Conservation (phyloP, 2,113 vertebrate species). For the Probosciger aterrimus region DNA sequence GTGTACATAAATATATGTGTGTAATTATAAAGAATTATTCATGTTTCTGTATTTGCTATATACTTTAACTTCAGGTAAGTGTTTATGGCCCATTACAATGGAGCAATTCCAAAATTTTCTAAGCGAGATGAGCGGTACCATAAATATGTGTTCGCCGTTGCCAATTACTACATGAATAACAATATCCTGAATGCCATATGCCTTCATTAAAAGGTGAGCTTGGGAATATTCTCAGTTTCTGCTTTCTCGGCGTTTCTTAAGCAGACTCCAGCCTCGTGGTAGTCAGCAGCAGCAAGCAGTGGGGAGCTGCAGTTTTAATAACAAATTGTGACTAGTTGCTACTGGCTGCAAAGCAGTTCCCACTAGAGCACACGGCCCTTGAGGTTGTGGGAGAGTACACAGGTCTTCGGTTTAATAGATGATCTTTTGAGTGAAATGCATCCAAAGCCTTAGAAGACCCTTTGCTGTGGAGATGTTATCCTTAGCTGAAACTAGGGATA, state of each 20-base stretch:
- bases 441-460: constrained; percentile 28
- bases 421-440: constrained; percentile 9
- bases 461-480: constrained; percentile 46
- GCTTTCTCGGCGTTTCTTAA: constrained; percentile 51
- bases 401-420: constrained; percentile 34
- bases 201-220: constrained; percentile 48
- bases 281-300: constrained; percentile 18
- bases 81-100: constrained; percentile 51
- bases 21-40: constrained; percentile 49
- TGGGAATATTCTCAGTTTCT: constrained; percentile 30
- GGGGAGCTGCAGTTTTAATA: constrained; percentile 52
- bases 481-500: neutral
- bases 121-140: neutral
- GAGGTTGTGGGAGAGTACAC: neutral
- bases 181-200: constrained; percentile 18
- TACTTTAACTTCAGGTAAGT: constrained; percentile 27
- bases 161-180: constrained; percentile 40
- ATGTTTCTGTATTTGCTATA: constrained; percentile 4
- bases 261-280: neutral
- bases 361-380: constrained; percentile 14
- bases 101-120: constrained; percentile 55
- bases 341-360: constrained; percentile 43
- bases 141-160: neutral
- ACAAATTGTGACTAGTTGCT: constrained; percentile 32
- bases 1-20: neutral